These are phyloP conservation scores for Tipula lateralis DNA, from an alignment of 2,888 invertebrate genomes.

Conservation along the genomic window DNA sequence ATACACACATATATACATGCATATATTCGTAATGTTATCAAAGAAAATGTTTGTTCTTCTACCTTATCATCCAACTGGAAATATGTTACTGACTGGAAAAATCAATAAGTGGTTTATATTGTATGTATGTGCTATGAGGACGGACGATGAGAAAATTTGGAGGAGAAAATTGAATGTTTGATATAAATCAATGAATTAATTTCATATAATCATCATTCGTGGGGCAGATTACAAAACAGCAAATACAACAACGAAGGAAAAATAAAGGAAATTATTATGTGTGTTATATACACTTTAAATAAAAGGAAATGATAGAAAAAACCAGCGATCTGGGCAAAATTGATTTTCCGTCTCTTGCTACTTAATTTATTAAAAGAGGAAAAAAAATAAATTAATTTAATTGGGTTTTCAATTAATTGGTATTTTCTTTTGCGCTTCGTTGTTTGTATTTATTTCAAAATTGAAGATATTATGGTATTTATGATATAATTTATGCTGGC, in stretches of 20 bases:
- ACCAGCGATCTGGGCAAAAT: neutral
- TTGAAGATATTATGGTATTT: neutral
- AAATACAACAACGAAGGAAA: neutral
- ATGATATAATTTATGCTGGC: neutral
- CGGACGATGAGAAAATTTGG: neutral
- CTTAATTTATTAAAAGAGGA: neutral
- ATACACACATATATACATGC: neutral
- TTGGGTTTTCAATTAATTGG: neutral
- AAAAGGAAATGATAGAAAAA: neutral
- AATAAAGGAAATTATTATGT: neutral
- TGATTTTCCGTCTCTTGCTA: neutral
- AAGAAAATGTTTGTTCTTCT: neutral
- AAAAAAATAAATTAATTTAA: neutral
- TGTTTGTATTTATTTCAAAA: neutral
- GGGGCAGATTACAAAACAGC: neutral
- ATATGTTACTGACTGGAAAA: neutral
- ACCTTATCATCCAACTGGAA: neutral
- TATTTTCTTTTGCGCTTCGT: neutral
- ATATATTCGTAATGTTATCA: neutral
- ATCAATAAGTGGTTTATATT: neutral
- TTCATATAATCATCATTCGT: neutral
- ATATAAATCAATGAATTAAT: slow-evolving; percentile 19
- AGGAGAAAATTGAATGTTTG: neutral
- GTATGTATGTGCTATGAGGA: neutral
- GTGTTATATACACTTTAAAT: neutral